A percentile compares a stretch with the other conserved stretches of the same genome.
Conservation (phyloP, 1,140 invertebrate genomes). For the Brachionus rotundiformis region DNA sequence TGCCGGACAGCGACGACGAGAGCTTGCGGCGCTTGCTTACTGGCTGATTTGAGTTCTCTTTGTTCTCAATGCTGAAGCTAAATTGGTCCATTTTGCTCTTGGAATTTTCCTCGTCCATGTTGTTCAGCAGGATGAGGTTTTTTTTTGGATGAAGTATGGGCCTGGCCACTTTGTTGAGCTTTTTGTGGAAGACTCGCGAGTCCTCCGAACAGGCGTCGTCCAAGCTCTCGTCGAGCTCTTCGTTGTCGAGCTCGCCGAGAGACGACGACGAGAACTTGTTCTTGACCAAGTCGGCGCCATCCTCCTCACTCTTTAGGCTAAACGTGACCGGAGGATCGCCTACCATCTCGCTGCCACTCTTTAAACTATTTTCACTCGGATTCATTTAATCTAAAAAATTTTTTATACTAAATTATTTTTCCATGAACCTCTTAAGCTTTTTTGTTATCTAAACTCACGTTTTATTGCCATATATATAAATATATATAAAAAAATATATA, state of each 20-base stretch:
- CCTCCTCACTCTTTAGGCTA: background rate
- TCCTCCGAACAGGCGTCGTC: background rate
- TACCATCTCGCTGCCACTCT: background rate
- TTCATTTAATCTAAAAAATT: conserved; percentile 9
- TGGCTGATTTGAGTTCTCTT: background rate
- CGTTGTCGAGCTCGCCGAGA: background rate
- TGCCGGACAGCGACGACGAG: background rate
- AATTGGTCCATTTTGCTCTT: background rate
- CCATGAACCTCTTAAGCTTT: background rate
- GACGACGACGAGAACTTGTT: background rate
- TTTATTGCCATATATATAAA: background rate
- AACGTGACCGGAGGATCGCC: background rate
- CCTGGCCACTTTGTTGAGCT: background rate
- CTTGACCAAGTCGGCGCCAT: background rate
- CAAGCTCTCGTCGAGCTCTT: background rate
- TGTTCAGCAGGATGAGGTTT: background rate
- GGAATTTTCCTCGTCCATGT: background rate
- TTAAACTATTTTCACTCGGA: conserved; percentile 5
- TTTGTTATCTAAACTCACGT: background rate
- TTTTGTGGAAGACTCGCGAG: background rate
- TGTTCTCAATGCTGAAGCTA: background rate
- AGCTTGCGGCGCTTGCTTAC: background rate
- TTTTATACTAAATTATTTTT: background rate
- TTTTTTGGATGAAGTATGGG: background rate
- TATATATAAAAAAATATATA: too few relatives aligned